phyloP scores from a whole-genome alignment of 2,113 vertebrate genomes.

The Amphilophus citrinellus region DNA sequence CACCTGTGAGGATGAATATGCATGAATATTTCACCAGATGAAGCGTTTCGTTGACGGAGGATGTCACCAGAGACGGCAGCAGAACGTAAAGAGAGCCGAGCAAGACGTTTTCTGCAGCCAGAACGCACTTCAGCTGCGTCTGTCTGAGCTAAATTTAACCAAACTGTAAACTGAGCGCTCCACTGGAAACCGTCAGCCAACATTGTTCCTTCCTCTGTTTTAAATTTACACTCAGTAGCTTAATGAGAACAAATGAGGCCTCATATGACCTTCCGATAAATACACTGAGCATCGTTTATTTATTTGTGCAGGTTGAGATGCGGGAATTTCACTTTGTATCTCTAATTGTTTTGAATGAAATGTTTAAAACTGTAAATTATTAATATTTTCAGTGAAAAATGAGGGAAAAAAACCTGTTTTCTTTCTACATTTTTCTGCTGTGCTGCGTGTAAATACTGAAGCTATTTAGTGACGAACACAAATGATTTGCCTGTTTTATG shows the following conservation, averaged over 20 bases:
- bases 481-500: background rate
- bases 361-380: conserved; percentile 4
- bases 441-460: background rate
- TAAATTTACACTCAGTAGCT: background rate
- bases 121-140: background rate
- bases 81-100: background rate
- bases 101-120: background rate
- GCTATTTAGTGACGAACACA: background rate
- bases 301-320: background rate
- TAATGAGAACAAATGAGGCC: background rate
- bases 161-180: background rate
- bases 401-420: background rate
- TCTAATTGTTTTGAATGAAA: background rate
- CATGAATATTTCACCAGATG: background rate
- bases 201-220: background rate
- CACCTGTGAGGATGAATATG: background rate
- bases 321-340: background rate
- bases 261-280: background rate
- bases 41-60: background rate
- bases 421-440: background rate
- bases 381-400: background rate
- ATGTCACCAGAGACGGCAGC: background rate
- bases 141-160: background rate
- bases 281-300: background rate
- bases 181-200: background rate